Conservation (phyloP, 1,140 invertebrate genomes). For the Popillia japonica region DNA sequence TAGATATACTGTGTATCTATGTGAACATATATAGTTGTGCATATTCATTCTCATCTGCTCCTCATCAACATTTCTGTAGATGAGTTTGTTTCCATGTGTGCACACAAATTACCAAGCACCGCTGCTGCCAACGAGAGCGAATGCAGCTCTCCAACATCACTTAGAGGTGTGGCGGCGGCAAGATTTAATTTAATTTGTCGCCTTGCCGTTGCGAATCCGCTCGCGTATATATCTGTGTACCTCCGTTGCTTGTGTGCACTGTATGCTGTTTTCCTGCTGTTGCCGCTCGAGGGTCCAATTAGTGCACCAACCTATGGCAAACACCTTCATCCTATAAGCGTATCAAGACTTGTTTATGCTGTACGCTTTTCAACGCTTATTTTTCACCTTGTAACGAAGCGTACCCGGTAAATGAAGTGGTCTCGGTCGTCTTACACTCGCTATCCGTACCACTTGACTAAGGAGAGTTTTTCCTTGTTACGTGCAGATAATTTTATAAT, state of each 20-base stretch:
- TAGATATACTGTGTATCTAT: neutral
- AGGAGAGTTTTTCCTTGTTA: conserved; percentile 22
- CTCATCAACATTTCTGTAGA: conserved; percentile 44
- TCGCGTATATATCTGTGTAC: neutral
- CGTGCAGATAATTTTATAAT: conserved; percentile 26
- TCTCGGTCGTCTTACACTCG: conserved; percentile 30
- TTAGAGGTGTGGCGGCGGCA: conserved; percentile 51
- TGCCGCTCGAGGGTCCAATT: conserved; percentile 53
- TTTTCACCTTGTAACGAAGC: conserved; percentile 40
- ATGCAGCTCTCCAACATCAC: conserved; percentile 36
- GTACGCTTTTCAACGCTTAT: conserved; percentile 38
- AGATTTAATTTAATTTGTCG: conserved; percentile 56
- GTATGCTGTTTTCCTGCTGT: conserved; percentile 31
- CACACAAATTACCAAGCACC: conserved; percentile 47
- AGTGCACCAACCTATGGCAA: conserved; percentile 47
- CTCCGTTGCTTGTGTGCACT: neutral
- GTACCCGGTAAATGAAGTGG: conserved; percentile 37
- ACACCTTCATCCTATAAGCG: conserved; percentile 44
- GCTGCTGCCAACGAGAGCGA: conserved; percentile 30
- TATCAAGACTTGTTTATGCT: conserved; percentile 40
- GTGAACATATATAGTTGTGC: conserved; percentile 4
- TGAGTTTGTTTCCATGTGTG: conserved; percentile 44
- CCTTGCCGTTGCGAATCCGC: conserved; percentile 45
- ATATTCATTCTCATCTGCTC: conserved; percentile 23
- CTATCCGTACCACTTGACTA: conserved; percentile 27